Percentiles rank a stretch among this genome's conserved stretches.
phyloP scores from a whole-genome alignment of 2,888 invertebrate species.

The Apocheima hispidaria region DNA sequence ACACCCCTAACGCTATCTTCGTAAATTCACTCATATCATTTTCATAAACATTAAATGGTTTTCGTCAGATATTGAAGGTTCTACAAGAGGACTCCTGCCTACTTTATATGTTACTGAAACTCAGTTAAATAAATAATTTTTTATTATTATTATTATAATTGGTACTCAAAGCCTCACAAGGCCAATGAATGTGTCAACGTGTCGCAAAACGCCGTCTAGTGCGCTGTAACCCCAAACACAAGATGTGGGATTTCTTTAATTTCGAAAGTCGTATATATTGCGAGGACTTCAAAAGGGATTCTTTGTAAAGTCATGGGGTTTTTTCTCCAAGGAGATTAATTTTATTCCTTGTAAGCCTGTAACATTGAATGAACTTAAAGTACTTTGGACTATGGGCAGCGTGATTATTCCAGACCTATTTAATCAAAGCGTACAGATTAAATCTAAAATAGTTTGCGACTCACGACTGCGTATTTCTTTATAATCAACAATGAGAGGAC shows the following conservation, averaged over 20 bases:
- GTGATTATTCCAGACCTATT: neutral
- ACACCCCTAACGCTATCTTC: no score
- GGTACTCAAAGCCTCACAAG: no score
- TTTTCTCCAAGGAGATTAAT: conserved; percentile 11
- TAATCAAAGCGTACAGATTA: neutral
- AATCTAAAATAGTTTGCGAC: neutral
- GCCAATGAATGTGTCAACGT: neutral
- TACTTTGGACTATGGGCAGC: neutral
- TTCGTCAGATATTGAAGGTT: no score
- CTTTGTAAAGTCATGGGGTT: conserved; percentile 24
- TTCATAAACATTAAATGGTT: no score
- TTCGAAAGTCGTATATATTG: conserved; percentile 32
- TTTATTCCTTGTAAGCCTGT: conserved; percentile 5
- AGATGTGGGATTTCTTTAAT: conserved; percentile 36
- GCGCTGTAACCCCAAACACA: conserved; percentile 1
- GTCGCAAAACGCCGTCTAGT: neutral
- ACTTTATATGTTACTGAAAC: no score
- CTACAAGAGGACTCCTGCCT: no score
- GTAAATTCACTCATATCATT: no score
- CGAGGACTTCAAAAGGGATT: conserved; percentile 29
- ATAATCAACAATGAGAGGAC: neutral
- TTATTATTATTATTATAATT: no score
- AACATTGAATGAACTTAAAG: neutral
- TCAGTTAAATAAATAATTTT: no score
- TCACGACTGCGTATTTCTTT: no score